These are phyloP conservation scores for Corythaixoides concolor DNA, from an alignment of 2,113 vertebrate species.

Conservation along the genomic window DNA sequence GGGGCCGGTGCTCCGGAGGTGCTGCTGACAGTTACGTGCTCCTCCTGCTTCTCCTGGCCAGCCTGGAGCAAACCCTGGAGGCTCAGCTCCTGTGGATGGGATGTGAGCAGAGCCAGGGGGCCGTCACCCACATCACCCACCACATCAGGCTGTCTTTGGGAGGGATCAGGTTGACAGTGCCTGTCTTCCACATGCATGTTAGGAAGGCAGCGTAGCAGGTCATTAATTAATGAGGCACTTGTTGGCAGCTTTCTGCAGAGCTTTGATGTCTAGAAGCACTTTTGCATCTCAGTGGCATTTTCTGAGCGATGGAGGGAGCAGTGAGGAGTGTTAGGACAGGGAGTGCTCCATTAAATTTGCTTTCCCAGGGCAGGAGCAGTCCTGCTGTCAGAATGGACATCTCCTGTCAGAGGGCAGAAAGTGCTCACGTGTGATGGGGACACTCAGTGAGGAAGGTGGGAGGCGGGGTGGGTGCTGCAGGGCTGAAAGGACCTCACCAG, in stretches of 20 bases:
- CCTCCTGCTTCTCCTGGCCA: background rate
- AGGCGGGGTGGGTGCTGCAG: background rate
- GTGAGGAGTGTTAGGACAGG: background rate
- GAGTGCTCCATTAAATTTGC: background rate
- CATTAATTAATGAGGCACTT: background rate
- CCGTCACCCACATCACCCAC: background rate
- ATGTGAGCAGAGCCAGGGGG: background rate
- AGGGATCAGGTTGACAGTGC: background rate
- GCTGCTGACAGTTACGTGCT: background rate
- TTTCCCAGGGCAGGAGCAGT: background rate
- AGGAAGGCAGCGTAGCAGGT: background rate
- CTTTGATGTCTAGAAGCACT: background rate
- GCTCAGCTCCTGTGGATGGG: no score
- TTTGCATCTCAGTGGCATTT: background rate
- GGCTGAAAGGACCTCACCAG: background rate
- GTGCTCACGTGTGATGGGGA: fast-evolving
- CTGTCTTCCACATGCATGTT: background rate
- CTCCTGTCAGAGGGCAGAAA: background rate
- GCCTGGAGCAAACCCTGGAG: background rate
- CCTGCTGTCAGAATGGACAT: background rate
- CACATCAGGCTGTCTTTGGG: background rate
- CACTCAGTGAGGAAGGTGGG: background rate
- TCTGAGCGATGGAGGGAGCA: background rate
- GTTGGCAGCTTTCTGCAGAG: background rate
- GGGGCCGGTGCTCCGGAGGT: fast-evolving